Evolutionary conservation across 2,113 vertebrate genomes (phyloP), one percentile per base, ranked within the genome.

Genomic region (Pseudopodoces humilis): DNA sequence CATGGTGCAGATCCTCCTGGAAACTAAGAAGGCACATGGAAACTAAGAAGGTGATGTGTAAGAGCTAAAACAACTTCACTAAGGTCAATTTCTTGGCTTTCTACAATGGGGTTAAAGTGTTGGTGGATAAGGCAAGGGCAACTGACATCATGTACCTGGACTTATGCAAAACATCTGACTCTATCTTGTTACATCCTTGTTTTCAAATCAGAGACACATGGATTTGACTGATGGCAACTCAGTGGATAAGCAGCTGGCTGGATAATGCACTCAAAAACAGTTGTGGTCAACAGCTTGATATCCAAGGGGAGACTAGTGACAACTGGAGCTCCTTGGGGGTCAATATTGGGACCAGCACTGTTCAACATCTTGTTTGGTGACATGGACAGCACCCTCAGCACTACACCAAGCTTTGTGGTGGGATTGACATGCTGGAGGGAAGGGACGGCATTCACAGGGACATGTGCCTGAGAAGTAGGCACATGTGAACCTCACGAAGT

Each of bases 141-240:
- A 67, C 3, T 39, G 28, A 39, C 17, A 30, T 24, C 7, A 39
- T 9, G 18, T 14, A 52, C 19, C 27, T 19, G 44, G 33, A 67
- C 52, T 59, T 14, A 28, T 0, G 6, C 8, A 81, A 74, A 88
- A 58, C 46, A 52, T 46, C 12, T n/a, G 37, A 46, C 44, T 28
- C 7, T 7, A 44, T 15, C 33, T 59, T 0, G 0, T 44, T 46
- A 52, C 0, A 2, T 21, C 15, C 44, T 74, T 67, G 28, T 59
- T 50, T 74, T 65, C 39, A n/a, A 52, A 52, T 8, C 0, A 1
- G 12, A 81, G 35, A 50, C 27, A 81, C 22, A 33, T 1, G 28
- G 22, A 65, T 37, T 37, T 88, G 37, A 74, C 28, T 58, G 68
- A 81, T 39, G 15, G 44, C 8, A 28, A 24, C 44, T 27, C 31